Evolutionary conservation across 1,140 invertebrate species (phyloP), one percentile per base, ranked within the genome.

Genomic region (Cepaea nemoralis): DNA sequence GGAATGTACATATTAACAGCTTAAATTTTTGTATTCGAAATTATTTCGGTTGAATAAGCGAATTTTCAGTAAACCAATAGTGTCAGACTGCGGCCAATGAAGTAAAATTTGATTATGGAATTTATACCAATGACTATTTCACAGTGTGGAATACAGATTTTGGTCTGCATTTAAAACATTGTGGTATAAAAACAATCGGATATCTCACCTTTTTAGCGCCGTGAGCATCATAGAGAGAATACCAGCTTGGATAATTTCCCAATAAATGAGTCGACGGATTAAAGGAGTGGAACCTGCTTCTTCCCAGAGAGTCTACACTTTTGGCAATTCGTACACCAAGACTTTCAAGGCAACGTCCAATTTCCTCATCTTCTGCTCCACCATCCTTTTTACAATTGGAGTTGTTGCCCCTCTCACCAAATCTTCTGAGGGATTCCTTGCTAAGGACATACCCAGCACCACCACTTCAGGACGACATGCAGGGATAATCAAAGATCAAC

Each of bases 291-390:
- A 74, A 74, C 42, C 71, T 40, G 33, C 71, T 74, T 33, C 42
- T 48, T 1, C 71, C 71, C 31, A 74, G 42, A 31, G 71, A 39
- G 71, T 74, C 71, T 27, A 0, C 12, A 33, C 71, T 74, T 22
- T 48, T 48, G 39, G 8, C 71, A 27, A 45, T 33, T 31, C 42
- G 37, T 3, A 74, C 71, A 27, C 71, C 71, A 5, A 74, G 12
- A 14, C 14, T 74, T 33, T 74, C 37, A 6, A 99, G 89, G 89
- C 98, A 99, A 89, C 95, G 96, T 85, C 97, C 97, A 92, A 99
- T 97, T 91, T 98, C 96, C 0, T 96, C 96, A 90, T 99, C 97
- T 89, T 99, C 97, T 0, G 96, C 94, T 10, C 96, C 97, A 27
- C 93, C 94, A 84, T 94, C 93, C 83, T 94, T 94, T 45, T 93